Base-by-base conservation (phyloP, 2,888 invertebrate species). In the Neelides folsomi region DNA sequence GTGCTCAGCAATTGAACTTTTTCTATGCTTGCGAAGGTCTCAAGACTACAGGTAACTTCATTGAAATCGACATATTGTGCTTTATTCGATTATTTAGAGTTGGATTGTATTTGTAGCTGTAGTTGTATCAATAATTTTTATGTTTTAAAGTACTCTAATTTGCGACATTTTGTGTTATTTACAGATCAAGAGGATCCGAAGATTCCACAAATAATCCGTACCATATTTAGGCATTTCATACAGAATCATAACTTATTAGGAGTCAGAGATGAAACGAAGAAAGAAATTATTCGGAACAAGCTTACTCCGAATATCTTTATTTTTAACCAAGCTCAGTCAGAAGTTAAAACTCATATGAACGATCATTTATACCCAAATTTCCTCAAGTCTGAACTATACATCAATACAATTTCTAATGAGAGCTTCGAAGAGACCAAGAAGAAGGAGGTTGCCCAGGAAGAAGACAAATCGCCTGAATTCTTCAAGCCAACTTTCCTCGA, bases 11-110 rank as follows among this genome's bases (percentile, higher is more conserved):
- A 50, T 79, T 89, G 67, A 82, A 85, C 72, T 94, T 94, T 75
- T 92, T 88, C 81, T 93, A 92, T 75, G 93, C 92, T 48, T 88
- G 88, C 72, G 84, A 87, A 70, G 86, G 88, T 50, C 78, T 59
- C 8, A 59, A 57, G 54, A 52, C 52, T 39, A 56, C 55, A 39
- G 57, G 59, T 59, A 48, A 47, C 16, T 44, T 27, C 4, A 27
- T 7, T 27, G 27, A n/a, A n/a, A n/a, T n/a, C n/a, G n/a, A n/a
- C n/a, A n/a, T n/a, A n/a, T n/a, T n/a, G n/a, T n/a, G n/a, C n/a
- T n/a, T n/a, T n/a, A n/a, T n/a, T n/a, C n/a, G n/a, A n/a, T n/a
- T n/a, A n/a, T n/a, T n/a, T n/a, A n/a, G n/a, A n/a, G n/a, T n/a
- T n/a, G n/a, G n/a, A n/a, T n/a, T n/a, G n/a, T n/a, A n/a, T n/a